Evolutionary conservation across 2,797 vertebrate species (phyloP).

Genomic region (Champsocephalus esox): DNA sequence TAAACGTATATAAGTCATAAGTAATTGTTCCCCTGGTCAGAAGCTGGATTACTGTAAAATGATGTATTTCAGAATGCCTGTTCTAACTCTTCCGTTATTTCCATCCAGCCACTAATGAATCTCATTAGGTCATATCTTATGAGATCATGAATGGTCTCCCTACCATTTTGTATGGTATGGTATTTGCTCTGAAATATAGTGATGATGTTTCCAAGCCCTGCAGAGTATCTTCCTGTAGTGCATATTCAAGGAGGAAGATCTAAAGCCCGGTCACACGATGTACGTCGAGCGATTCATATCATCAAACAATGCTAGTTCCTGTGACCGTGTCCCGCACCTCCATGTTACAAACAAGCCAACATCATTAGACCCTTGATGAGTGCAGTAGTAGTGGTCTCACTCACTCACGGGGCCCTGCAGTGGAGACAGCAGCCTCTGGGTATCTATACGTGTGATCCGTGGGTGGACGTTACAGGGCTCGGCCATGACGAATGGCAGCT

Average conservation of each 20-base stretch:
- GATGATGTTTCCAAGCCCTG: no score
- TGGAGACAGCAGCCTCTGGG: constrained; percentile 69
- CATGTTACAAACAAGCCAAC: constrained; percentile 11
- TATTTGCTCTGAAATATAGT: no score
- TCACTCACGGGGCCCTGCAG: constrained; percentile 26
- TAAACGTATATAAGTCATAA: no score
- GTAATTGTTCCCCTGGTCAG: no score
- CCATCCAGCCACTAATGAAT: no score
- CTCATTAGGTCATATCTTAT: no score
- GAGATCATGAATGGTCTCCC: no score
- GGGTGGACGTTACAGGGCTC: constrained; percentile 73
- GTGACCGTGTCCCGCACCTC: constrained; percentile 1
- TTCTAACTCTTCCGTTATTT: no score
- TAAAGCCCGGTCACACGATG: neutral
- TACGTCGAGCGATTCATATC: neutral
- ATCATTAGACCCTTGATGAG: constrained; percentile 49
- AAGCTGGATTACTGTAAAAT: no score
- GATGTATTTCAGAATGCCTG: no score
- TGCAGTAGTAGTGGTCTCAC: constrained; percentile 1
- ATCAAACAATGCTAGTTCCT: neutral
- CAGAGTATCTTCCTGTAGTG: no score
- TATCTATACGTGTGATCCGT: constrained; percentile 55
- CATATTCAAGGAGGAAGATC: neutral
- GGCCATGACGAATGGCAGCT: constrained; percentile 49
- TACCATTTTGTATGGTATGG: no score